Evolutionary conservation across 2,113 vertebrate species (phyloP).

Genomic region (Chloropsis cyanopogon): DNA sequence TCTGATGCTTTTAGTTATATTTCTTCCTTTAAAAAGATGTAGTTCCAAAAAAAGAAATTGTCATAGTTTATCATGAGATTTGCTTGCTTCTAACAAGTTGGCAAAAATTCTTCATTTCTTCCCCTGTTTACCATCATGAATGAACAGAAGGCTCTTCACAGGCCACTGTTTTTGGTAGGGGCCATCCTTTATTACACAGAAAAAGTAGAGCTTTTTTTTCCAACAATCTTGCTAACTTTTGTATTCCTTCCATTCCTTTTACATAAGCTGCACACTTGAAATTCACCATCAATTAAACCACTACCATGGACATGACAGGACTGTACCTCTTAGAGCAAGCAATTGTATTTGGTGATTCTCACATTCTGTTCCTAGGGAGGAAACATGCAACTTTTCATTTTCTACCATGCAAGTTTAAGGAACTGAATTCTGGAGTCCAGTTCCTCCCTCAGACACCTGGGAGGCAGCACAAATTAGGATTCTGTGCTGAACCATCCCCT

Average conservation of each 20-base stretch:
- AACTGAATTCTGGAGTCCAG: not conserved
- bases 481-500: not conserved
- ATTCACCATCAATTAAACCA: not conserved
- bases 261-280: not conserved
- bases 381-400: not conserved
- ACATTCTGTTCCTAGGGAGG: not conserved
- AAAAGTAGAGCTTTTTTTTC: not conserved
- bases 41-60: not conserved
- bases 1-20: not conserved
- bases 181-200: not conserved
- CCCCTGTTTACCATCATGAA: not conserved
- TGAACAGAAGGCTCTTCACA: not conserved
- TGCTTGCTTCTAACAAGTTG: not conserved
- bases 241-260: not conserved
- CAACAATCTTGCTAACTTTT: not conserved
- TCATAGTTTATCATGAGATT: not conserved
- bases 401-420: not conserved
- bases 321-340: not conserved
- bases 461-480: not conserved
- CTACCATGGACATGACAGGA: not conserved
- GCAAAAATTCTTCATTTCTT: not conserved
- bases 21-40: not conserved
- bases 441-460: not conserved
- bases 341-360: not conserved
- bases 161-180: not conserved